Conservation (phyloP, 2,888 invertebrate genomes). For the Xestia c-nigrum region DNA sequence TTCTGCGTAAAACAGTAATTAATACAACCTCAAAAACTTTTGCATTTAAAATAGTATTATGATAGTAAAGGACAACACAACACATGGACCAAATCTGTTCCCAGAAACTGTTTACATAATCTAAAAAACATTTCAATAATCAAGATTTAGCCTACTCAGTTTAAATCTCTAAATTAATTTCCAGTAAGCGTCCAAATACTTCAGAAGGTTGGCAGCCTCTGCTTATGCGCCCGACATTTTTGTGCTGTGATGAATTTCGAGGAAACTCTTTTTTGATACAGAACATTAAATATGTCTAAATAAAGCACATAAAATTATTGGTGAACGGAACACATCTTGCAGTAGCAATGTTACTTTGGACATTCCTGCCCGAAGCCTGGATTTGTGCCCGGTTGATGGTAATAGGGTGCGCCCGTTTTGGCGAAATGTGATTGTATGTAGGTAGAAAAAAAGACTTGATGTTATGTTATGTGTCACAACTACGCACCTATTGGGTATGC, state of each 20-base stretch:
- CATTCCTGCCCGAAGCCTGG: not conserved
- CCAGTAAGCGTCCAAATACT: constrained; percentile 32
- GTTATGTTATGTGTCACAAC: not conserved
- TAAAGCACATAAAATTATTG: constrained; percentile 14
- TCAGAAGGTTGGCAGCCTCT: constrained; percentile 50
- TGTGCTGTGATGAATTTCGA: constrained; percentile 33
- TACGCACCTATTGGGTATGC: not conserved
- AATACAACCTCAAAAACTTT: too few species aligned
- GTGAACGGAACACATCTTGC: not conserved
- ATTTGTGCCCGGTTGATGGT: not conserved
- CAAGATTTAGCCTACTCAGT: constrained; percentile 20
- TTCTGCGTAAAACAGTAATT: too few species aligned
- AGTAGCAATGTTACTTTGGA: not conserved
- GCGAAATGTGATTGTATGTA: not conserved
- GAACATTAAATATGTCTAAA: constrained; percentile 23
- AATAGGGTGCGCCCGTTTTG: not conserved
- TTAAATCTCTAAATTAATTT: constrained; percentile 28
- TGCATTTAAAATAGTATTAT: too few species aligned
- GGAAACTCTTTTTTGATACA: constrained; percentile 30
- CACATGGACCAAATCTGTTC: constrained; percentile 15
- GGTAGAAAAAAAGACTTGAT: not conserved
- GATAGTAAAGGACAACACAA: not conserved
- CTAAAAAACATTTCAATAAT: constrained; percentile 38
- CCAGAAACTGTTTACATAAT: constrained; percentile 24
- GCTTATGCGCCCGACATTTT: constrained; percentile 27